Conservation (phyloP, 2,113 vertebrate genomes). For the Cebus imitator region DNA sequence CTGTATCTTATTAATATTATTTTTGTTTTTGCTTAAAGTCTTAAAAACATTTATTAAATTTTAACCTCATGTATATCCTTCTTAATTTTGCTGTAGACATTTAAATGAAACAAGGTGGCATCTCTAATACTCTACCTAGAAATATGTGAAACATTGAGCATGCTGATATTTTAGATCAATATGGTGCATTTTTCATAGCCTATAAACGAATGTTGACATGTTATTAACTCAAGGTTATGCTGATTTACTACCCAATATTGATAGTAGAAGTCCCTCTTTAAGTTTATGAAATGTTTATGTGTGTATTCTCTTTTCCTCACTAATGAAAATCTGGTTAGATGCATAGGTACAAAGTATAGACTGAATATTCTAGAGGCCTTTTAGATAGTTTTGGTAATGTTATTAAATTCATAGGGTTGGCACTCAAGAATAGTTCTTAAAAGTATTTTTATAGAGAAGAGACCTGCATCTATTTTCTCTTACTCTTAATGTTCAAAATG, state of each 20-base stretch:
- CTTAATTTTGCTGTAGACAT: not conserved
- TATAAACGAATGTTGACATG: not conserved
- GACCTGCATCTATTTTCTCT: not conserved
- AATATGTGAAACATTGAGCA: not conserved
- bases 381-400: not conserved
- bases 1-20: not conserved
- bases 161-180: not conserved
- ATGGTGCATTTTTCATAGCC: not conserved
- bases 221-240: slow-evolving; percentile 37
- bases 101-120: not conserved
- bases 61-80: not conserved
- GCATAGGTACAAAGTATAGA: not conserved
- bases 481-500: not conserved
- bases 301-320: not conserved
- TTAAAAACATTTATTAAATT: not conserved
- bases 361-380: not conserved
- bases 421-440: not conserved
- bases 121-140: not conserved
- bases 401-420: not conserved
- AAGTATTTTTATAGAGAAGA: not conserved
- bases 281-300: not conserved
- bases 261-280: not conserved
- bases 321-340: not conserved
- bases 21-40: not conserved
- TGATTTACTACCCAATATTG: not conserved